Percentiles rank a stretch among this genome's conserved stretches.
These are phyloP conservation scores for Paramormyrops hopkinsi DNA, from an alignment of 2,797 vertebrate genomes.

Conservation along the genomic window DNA sequence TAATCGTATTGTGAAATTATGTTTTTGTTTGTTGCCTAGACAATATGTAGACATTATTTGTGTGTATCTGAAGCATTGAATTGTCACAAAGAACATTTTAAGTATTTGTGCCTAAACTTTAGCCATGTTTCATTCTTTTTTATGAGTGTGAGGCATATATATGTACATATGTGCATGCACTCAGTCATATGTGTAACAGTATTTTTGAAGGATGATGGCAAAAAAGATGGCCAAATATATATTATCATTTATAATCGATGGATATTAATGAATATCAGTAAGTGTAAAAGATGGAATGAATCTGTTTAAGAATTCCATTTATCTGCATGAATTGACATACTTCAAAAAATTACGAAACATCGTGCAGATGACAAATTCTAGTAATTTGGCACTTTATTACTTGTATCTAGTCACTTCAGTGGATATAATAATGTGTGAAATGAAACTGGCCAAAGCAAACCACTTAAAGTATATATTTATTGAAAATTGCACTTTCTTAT, in stretches of 20 bases:
- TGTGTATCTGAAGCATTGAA: conserved; percentile 64
- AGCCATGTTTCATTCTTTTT: conserved; percentile 65
- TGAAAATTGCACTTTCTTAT: conserved; percentile 72
- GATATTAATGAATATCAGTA: conserved; percentile 42
- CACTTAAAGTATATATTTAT: conserved; percentile 55
- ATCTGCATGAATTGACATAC: conserved; percentile 40
- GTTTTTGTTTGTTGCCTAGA: conserved; percentile 65
- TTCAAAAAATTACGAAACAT: conserved; percentile 44
- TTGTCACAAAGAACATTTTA: conserved; percentile 69
- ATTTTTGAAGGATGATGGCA: conserved; percentile 54
- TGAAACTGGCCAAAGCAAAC: conserved; percentile 73
- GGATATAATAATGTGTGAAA: conserved; percentile 51
- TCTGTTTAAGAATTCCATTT: conserved; percentile 43
- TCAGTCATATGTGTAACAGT: conserved; percentile 62
- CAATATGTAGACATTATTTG: conserved; percentile 59
- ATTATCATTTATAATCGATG: conserved; percentile 41
- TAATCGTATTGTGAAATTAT: conserved; percentile 78
- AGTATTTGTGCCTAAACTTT: conserved; percentile 86
- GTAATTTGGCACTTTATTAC: conserved; percentile 49
- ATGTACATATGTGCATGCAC: conserved; percentile 63
- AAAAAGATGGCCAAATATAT: conserved; percentile 62
- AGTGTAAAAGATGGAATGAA: conserved; percentile 42
- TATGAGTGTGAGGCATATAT: conserved; percentile 52
- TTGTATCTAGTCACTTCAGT: conserved; percentile 55
- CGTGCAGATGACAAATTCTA: conserved; percentile 50